A percentile compares a stretch with the other conserved stretches of the same genome.
These are phyloP conservation scores for Gymnopithys bicolor DNA, from an alignment of 2,797 vertebrate species.

Conservation along the genomic window DNA sequence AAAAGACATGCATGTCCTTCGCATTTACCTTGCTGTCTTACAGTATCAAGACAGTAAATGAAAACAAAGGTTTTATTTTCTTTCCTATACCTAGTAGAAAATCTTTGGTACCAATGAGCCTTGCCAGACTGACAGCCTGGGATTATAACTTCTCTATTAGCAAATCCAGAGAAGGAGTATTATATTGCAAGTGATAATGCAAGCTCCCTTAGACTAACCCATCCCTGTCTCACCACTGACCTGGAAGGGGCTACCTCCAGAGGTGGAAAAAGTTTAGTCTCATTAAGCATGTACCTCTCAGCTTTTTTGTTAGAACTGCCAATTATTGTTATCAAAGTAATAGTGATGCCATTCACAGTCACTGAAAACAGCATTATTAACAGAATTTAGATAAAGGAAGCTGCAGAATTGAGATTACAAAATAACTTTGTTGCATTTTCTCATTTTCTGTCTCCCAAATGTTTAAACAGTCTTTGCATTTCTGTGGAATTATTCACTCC, in stretches of 20 bases:
- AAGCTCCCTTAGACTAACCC: not conserved
- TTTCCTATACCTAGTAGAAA: not conserved
- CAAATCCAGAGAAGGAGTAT: not conserved
- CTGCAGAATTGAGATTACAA: not conserved
- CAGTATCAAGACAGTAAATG: not conserved
- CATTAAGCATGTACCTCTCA: not conserved
- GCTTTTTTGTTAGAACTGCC: not conserved
- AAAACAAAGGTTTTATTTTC: not conserved
- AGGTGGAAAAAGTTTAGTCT: not conserved
- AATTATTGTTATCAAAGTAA: not conserved
- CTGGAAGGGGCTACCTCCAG: not conserved
- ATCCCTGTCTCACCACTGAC: not conserved
- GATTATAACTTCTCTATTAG: not conserved
- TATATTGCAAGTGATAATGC: not conserved
- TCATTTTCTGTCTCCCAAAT: not conserved
- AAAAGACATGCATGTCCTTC: not conserved
- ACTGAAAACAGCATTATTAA: not conserved
- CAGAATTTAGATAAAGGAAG: constrained; percentile 13
- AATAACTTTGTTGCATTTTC: not conserved
- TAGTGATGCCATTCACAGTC: not conserved
- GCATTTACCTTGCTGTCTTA: not conserved
- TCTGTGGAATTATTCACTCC: not conserved
- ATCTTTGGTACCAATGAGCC: not conserved
- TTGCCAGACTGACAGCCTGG: not conserved
- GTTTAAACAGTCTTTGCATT: not conserved